Evolutionary conservation across 2,113 vertebrate species (phyloP), one percentile per base, ranked within the genome.

Genomic region (Pelecanoides urinatrix): DNA sequence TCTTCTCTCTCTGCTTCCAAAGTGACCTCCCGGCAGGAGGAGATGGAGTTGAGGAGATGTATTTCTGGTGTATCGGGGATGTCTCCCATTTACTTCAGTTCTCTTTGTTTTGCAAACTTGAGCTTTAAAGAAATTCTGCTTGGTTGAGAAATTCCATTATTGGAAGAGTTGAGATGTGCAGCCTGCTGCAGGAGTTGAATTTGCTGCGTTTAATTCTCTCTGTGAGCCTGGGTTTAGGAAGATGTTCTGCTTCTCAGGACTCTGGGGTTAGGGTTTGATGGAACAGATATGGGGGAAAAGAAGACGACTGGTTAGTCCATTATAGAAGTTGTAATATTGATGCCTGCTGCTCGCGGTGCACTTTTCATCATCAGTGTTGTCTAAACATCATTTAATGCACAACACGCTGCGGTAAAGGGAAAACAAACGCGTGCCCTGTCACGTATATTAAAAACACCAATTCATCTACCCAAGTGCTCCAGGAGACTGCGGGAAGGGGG

Each of bases 61-160:
- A 6, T 66, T 72, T 52, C 20, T 38, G 38, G 50, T 0, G 0
- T 44, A 30, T 17, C 10, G 1, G n/a, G 16, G 12, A 13, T 21
- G 26, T 42, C 55, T 55, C 19, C 18, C 14, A 1, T 66, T 67
- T 19, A 17, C 30, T 53, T 40, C 58, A 5, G 6, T 53, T 78
- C 53, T 44, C 36, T 47, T 36, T 36, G 16, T 29, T 80, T 49
- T 42, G 61, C 53, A 49, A 56, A 61, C 53, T 34, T 25, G 47
- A 84, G 49, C 59, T 58, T 77, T 47, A 23, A 77, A n/a, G 50
- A 34, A 70, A 45, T 58, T 9, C 66, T 49, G 6, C 68, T 45
- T 59, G 36, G 30, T 44, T 0, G 6, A 73, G 59, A 34, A 62
- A 63, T 38, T 4, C 4, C 11, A 2, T 42, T 40, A 17, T 30